Evolutionary conservation across 2,113 vertebrate species (phyloP).

Genomic region (Andinoacara biseriatus): DNA sequence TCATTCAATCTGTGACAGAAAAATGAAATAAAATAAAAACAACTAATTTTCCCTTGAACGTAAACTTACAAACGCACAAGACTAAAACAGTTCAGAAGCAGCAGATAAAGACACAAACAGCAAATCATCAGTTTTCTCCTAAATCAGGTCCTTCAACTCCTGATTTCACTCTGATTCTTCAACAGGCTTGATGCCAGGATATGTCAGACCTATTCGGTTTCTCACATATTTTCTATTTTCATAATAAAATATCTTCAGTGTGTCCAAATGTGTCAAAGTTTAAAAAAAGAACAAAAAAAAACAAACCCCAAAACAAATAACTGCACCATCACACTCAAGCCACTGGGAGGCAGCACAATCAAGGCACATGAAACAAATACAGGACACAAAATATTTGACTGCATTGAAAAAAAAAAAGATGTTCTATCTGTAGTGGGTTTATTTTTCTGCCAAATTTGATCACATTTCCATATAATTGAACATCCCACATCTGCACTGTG

Average conservation of each 20-base stretch:
- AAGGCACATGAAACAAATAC: slow-evolving; percentile 64
- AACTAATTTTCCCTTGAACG: slow-evolving; percentile 27
- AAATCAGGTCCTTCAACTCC: slow-evolving; percentile 9
- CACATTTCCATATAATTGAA: not conserved
- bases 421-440: not conserved
- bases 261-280: not conserved
- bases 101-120: slow-evolving; percentile 43
- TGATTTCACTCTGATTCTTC: not conserved
- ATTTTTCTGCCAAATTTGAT: not conserved
- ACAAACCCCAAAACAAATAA: too few species aligned
- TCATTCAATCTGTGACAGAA: slow-evolving; percentile 48
- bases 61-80: slow-evolving; percentile 29
- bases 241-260: not conserved
- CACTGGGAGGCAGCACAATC: slow-evolving; percentile 59
- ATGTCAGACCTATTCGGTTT: not conserved
- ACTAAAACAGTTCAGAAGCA: slow-evolving; percentile 30
- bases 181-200: not conserved
- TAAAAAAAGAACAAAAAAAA: too few species aligned
- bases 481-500: too few species aligned
- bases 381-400: slow-evolving; percentile 14
- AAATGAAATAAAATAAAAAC: not conserved
- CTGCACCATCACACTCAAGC: slow-evolving; percentile 19
- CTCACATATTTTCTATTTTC: not conserved
- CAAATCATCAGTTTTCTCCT: not conserved
- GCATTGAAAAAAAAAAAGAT: slow-evolving; percentile 24